Conservation (phyloP, 1,140 invertebrate genomes). For the Fopius arisanus region DNA sequence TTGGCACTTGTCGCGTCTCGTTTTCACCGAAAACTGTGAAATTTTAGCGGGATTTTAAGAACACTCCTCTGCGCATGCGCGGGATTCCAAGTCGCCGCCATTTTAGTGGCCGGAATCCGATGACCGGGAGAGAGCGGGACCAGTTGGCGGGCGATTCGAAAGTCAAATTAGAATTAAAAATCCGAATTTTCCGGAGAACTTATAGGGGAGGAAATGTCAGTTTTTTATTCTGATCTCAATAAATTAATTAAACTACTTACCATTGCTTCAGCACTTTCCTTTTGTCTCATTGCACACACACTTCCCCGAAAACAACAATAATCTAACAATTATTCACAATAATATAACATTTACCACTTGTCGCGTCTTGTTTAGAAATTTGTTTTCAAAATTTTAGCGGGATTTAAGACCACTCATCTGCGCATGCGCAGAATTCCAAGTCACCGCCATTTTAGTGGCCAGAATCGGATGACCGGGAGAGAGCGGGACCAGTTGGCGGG, state of each 20-base stretch:
- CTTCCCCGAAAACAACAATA: not conserved
- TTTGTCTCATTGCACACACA: slow-evolving; percentile 45
- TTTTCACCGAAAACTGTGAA: not conserved
- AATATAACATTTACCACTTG: not conserved
- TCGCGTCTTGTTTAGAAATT: not conserved
- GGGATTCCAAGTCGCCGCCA: no score
- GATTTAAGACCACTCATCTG: no score
- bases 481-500: no score
- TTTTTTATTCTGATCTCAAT: not conserved
- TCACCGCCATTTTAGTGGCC: no score
- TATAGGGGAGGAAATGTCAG: slow-evolving; percentile 3
- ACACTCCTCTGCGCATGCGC: no score
- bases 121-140: no score
- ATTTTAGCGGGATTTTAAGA: not conserved
- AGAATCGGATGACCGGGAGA: no score
- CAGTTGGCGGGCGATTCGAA: no score
- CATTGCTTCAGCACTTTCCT: slow-evolving; percentile 48
- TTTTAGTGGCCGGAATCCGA: no score
- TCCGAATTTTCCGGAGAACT: not conserved
- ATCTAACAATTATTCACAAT: not conserved
- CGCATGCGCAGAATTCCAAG: no score
- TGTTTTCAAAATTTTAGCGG: not conserved
- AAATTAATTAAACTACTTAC: slow-evolving; percentile 39
- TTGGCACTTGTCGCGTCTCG: not conserved
- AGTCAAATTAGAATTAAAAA: no score